These are phyloP conservation scores for Phaethornis superciliosus DNA, from an alignment of 2,113 vertebrate genomes.

Conservation along the genomic window DNA sequence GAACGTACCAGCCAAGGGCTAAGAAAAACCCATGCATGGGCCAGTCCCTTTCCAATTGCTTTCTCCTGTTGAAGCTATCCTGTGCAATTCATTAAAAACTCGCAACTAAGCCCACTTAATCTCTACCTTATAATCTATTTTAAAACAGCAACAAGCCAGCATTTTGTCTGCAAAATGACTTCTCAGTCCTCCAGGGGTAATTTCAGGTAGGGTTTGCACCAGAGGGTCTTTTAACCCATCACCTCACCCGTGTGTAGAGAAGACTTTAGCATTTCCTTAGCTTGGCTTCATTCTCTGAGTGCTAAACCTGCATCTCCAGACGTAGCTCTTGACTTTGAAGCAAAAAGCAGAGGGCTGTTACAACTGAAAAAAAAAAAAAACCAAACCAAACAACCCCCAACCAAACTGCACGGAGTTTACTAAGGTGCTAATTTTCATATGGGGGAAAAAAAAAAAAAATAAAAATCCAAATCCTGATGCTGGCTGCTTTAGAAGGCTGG, in stretches of 20 bases:
- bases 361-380: background rate
- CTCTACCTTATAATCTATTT: background rate
- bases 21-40: accelerated
- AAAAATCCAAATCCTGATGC: background rate
- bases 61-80: background rate
- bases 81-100: background rate
- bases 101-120: background rate
- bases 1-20: background rate
- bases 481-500: accelerated
- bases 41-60: background rate
- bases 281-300: background rate
- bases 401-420: accelerated
- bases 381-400: too few relatives aligned
- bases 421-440: background rate
- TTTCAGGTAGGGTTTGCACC: background rate
- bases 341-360: background rate
- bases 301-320: background rate
- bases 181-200: background rate
- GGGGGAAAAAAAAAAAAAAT: background rate
- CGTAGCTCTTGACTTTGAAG: background rate
- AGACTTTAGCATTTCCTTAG: background rate
- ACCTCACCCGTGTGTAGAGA: background rate
- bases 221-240: background rate
- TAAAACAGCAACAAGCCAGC: background rate
- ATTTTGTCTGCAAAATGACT: background rate